phyloP scores from a whole-genome alignment of 2,113 vertebrate species.

The Mustelus asterias region DNA sequence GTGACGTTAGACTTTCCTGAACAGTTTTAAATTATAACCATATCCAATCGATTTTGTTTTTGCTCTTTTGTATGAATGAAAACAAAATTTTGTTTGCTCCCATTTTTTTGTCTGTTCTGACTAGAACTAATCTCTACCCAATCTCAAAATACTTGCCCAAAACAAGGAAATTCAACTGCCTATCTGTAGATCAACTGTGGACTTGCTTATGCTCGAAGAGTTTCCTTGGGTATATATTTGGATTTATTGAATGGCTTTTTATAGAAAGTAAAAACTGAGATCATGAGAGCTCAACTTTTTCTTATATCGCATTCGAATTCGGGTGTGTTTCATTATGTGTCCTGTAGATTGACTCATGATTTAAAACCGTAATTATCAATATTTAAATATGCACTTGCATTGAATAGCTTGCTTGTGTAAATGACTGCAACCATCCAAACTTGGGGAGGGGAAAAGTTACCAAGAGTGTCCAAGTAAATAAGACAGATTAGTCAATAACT shows the following conservation, averaged over 20 bases:
- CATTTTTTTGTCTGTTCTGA: background rate
- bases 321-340: background rate
- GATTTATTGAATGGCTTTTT: background rate
- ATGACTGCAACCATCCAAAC: background rate
- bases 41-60: background rate
- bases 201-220: background rate
- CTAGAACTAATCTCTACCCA: background rate
- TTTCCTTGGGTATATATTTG: background rate
- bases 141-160: background rate
- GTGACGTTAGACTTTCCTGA: background rate
- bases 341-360: background rate
- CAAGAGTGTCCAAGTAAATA: background rate
- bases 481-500: background rate
- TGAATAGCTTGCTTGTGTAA: background rate
- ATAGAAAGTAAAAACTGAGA: background rate
- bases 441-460: background rate
- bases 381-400: background rate
- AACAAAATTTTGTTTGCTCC: background rate
- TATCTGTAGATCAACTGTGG: background rate
- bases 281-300: background rate
- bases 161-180: background rate
- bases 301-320: background rate
- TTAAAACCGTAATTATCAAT: background rate
- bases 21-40: background rate
- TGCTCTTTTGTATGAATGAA: background rate